Conservation (phyloP, 2,113 vertebrate genomes). For the Globicephala melas region DNA sequence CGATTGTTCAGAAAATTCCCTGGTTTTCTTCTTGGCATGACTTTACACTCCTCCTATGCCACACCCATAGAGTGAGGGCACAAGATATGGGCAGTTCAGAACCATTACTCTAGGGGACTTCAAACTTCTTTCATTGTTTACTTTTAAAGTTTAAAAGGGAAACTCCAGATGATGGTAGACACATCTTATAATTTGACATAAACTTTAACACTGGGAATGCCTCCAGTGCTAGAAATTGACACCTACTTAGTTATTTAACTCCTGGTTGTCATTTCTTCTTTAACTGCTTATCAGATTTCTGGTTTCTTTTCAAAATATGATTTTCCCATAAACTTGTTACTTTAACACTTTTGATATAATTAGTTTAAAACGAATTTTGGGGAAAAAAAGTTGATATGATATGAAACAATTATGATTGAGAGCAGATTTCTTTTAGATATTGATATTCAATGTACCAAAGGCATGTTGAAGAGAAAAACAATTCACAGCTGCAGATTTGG, state of each 20-base stretch:
- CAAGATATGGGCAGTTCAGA: conserved; percentile 3
- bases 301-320: conserved; percentile 5
- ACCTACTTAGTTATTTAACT: conserved; percentile 9
- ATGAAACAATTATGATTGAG: not conserved
- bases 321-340: not conserved
- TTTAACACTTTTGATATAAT: conserved; percentile 7
- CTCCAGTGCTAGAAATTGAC: not conserved
- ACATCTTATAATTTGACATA: conserved; percentile 24
- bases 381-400: not conserved
- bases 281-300: conserved; percentile 25
- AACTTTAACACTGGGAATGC: not conserved
- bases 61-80: not conserved
- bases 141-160: conserved; percentile 54
- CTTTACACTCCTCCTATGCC: not conserved
- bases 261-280: not conserved
- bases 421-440: conserved; percentile 39
- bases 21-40: conserved; percentile 29
- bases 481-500: conserved; percentile 32
- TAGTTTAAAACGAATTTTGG: conserved; percentile 40
- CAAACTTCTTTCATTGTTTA: conserved; percentile 9
- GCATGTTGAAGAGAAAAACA: not conserved
- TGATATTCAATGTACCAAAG: not conserved
- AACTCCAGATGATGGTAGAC: not conserved
- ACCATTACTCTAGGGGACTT: not conserved
- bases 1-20: conserved; percentile 38